Conservation (phyloP, 2,888 invertebrate genomes). For the Athalia rosae region DNA sequence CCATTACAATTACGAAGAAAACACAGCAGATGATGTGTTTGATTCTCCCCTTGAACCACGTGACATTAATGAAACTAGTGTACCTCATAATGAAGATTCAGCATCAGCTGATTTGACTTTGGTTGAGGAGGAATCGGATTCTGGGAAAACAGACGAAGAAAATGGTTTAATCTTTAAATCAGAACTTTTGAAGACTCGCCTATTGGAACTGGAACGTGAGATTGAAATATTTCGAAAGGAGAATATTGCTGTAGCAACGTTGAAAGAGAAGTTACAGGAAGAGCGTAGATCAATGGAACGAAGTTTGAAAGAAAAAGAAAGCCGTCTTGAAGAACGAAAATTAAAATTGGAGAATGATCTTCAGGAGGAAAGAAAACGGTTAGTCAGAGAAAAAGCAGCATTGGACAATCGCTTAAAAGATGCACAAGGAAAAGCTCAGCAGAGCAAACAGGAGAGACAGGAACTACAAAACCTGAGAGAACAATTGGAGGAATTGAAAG, state of each 20-base stretch:
- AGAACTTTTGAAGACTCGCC: slow-evolving; percentile 78
- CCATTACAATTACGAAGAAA: slow-evolving; percentile 7
- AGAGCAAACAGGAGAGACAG: slow-evolving; percentile 82
- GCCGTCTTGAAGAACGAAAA: slow-evolving; percentile 79
- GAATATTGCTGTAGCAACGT: slow-evolving; percentile 73
- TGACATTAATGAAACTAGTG: background rate
- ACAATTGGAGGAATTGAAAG: slow-evolving; percentile 80
- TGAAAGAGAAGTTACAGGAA: slow-evolving; percentile 73
- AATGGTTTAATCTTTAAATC: slow-evolving; percentile 75
- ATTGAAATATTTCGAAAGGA: slow-evolving; percentile 76
- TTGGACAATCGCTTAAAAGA: slow-evolving; percentile 82
- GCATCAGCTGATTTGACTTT: slow-evolving; percentile 25
- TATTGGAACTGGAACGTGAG: slow-evolving; percentile 81
- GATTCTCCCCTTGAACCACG: background rate
- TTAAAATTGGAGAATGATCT: slow-evolving; percentile 80
- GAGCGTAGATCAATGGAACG: slow-evolving; percentile 75
- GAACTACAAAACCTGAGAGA: slow-evolving; percentile 81
- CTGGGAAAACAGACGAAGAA: slow-evolving; percentile 74
- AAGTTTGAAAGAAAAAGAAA: slow-evolving; percentile 76
- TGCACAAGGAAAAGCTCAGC: slow-evolving; percentile 77
- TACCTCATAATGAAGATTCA: background rate
- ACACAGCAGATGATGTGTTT: background rate
- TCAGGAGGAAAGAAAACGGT: slow-evolving; percentile 82
- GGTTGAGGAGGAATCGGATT: slow-evolving; percentile 10
- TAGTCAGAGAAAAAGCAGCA: slow-evolving; percentile 80